Conservation (phyloP, 2,113 vertebrate species). For the Macaca mulatta region DNA sequence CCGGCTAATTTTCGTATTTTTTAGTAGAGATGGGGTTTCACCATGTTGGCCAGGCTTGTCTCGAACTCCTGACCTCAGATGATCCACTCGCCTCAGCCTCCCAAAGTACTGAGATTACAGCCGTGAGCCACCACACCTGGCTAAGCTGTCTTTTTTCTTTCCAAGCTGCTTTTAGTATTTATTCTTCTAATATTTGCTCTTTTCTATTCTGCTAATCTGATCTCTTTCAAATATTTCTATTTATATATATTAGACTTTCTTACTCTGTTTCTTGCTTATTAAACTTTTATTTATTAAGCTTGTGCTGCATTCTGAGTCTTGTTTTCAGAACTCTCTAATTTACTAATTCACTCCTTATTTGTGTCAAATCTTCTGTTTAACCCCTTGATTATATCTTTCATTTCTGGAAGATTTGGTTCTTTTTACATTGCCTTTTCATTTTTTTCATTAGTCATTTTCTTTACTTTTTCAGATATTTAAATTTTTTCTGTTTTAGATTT, state of each 20-base stretch:
- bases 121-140: too few species aligned
- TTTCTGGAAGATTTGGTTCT: conserved; percentile 6
- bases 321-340: not conserved
- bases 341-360: not conserved
- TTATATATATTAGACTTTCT: not conserved
- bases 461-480: not conserved
- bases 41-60: too few species aligned
- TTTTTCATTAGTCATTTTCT: not conserved
- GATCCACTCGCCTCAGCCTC: too few species aligned
- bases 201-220: not conserved
- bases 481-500: not conserved
- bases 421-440: not conserved
- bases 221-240: not conserved
- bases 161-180: not conserved
- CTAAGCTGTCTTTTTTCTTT: not conserved
- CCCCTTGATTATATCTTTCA: not conserved
- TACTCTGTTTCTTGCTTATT: not conserved
- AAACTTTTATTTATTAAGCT: not conserved
- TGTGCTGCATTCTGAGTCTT: not conserved
- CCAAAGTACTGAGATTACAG: too few species aligned
- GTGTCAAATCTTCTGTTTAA: conserved; percentile 21
- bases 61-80: too few species aligned
- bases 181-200: not conserved
- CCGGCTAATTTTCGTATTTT: too few species aligned
- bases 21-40: too few species aligned